Conservation (phyloP, 1,140 invertebrate species). For the Teleopsis dalmanni region DNA sequence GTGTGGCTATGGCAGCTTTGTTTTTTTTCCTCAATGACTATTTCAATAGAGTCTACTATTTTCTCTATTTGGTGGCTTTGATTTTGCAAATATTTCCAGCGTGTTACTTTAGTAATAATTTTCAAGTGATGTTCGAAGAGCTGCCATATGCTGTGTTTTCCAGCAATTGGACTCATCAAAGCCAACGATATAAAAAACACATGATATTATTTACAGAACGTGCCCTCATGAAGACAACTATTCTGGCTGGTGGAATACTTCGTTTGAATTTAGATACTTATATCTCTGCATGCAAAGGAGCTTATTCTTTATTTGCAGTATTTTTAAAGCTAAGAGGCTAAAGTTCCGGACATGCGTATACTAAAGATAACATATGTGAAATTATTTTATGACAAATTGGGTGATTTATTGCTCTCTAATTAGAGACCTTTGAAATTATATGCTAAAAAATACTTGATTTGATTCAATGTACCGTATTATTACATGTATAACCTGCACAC, state of each 20-base stretch:
- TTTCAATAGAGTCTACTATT: slow-evolving; percentile 18
- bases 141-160: slow-evolving; percentile 29
- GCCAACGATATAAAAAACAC: slow-evolving; percentile 23
- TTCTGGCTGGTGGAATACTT: slow-evolving; percentile 29
- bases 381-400: too few relatives aligned
- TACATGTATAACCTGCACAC: too few relatives aligned
- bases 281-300: slow-evolving; percentile 25
- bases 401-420: too few relatives aligned
- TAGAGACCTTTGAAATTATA: too few relatives aligned
- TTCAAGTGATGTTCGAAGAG: slow-evolving; percentile 21
- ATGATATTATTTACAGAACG: slow-evolving; percentile 32
- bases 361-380: too few relatives aligned
- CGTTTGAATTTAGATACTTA: slow-evolving; percentile 29
- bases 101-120: slow-evolving; percentile 32
- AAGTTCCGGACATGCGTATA: too few relatives aligned
- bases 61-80: slow-evolving; percentile 23
- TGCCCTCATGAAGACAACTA: slow-evolving; percentile 18
- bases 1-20: slow-evolving; percentile 19
- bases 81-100: slow-evolving; percentile 27
- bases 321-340: too few relatives aligned
- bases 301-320: slow-evolving; percentile 34
- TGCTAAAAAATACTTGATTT: too few relatives aligned
- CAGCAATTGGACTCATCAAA: slow-evolving; percentile 29
- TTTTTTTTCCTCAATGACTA: slow-evolving; percentile 23
- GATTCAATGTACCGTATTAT: too few relatives aligned